phyloP scores from a whole-genome alignment of 2,888 invertebrate species.

The Eledona agricola region DNA sequence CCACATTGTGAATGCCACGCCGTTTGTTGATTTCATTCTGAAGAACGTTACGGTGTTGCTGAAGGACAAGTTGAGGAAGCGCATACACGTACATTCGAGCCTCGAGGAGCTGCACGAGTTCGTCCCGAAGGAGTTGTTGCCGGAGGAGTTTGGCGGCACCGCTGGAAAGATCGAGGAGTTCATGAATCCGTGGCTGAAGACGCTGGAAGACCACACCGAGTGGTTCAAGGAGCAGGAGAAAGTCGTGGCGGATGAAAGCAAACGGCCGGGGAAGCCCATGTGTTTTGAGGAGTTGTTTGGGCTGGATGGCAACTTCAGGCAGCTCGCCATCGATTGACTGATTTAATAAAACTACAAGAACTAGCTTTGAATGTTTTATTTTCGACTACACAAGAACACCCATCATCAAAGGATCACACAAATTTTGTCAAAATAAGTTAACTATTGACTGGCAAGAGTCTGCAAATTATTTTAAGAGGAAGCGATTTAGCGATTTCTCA shows the following conservation, averaged over 20 bases:
- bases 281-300: slow-evolving; percentile 88
- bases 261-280: slow-evolving; percentile 85
- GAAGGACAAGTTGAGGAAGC: slow-evolving; percentile 85
- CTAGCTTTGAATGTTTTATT: no score
- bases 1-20: slow-evolving; percentile 85
- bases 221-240: slow-evolving; percentile 86
- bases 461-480: no score
- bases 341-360: background rate
- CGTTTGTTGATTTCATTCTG: slow-evolving; percentile 84
- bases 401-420: no score
- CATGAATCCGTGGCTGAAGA: slow-evolving; percentile 73
- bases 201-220: slow-evolving; percentile 75
- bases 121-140: slow-evolving; percentile 81
- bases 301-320: slow-evolving; percentile 88
- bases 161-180: slow-evolving; percentile 75
- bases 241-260: slow-evolving; percentile 79
- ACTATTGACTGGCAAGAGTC: no score
- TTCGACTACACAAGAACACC: no score
- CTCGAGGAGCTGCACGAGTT: slow-evolving; percentile 80
- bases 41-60: slow-evolving; percentile 87
- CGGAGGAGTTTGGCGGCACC: slow-evolving; percentile 84
- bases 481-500: no score
- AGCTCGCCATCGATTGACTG: slow-evolving; percentile 78
- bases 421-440: no score
- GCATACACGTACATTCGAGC: slow-evolving; percentile 81